These are phyloP conservation scores for Mus caroli DNA, from an alignment of 2,797 vertebrate species.

Conservation along the genomic window DNA sequence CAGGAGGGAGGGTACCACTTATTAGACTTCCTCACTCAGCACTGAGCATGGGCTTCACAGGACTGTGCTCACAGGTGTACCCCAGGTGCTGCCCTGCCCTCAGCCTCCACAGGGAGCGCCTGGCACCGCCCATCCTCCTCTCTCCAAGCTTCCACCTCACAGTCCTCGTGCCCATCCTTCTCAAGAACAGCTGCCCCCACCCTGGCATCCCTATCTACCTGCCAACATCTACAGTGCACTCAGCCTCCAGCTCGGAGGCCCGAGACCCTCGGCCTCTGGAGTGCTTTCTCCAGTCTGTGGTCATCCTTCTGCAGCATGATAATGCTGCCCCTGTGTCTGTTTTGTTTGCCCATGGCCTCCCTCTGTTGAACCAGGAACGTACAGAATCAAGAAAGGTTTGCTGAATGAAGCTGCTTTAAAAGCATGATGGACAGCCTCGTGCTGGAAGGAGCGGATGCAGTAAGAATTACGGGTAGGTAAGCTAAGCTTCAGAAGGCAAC, in stretches of 20 bases:
- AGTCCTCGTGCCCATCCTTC: neutral
- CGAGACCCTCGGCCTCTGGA: neutral
- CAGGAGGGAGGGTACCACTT: neutral
- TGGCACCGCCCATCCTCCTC: neutral
- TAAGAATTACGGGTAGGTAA: neutral
- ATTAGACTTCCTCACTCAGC: neutral
- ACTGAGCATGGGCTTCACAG: neutral
- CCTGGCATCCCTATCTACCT: too few relatives aligned
- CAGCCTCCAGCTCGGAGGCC: neutral
- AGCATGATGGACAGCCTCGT: neutral
- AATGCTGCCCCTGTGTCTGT: neutral
- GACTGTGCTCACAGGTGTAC: neutral
- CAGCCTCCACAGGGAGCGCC: fast-evolving
- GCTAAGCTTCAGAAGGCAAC: neutral
- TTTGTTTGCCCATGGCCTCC: neutral
- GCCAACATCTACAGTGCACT: neutral
- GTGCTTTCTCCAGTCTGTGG: neutral
- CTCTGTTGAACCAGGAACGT: neutral
- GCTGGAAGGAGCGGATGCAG: neutral
- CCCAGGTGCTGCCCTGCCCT: too few relatives aligned
- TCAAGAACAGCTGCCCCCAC: neutral
- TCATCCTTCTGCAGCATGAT: neutral
- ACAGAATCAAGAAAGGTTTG: neutral
- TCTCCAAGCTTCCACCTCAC: too few relatives aligned
- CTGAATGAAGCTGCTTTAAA: neutral